A percentile compares a stretch with the other conserved stretches of the same genome.
phyloP scores from a whole-genome alignment of 2,888 invertebrate species.

The Antheraea assamensis region DNA sequence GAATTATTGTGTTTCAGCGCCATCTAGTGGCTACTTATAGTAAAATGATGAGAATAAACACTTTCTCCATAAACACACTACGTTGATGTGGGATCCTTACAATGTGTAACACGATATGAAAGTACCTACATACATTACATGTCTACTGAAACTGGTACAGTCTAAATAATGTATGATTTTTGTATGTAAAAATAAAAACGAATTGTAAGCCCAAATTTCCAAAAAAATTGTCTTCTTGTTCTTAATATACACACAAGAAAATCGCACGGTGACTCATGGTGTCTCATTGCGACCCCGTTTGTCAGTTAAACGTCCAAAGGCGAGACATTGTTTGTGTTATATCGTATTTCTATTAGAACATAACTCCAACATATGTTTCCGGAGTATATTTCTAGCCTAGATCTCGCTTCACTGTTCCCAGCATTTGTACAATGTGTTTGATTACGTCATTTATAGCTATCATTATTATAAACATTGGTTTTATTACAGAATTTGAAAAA shows the following conservation, averaged over 20 bases:
- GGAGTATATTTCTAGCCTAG: conserved; percentile 6
- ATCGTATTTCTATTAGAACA: conserved; percentile 12
- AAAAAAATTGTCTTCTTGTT: not conserved
- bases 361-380: conserved; percentile 11
- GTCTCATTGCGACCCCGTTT: conserved; percentile 13
- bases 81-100: too few species aligned
- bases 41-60: too few species aligned
- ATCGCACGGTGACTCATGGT: not conserved
- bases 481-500: too few species aligned
- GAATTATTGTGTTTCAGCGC: too few species aligned
- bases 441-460: too few species aligned
- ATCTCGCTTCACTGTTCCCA: not conserved
- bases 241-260: not conserved
- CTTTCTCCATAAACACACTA: too few species aligned
- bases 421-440: not conserved
- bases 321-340: conserved; percentile 7
- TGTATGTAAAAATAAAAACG: not conserved
- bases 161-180: too few species aligned
- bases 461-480: too few species aligned
- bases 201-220: not conserved
- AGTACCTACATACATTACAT: too few species aligned
- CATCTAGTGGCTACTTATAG: too few species aligned
- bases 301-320: conserved; percentile 7
- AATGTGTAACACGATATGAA: too few species aligned
- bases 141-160: too few species aligned